Conservation (phyloP, 2,888 invertebrate genomes). For the Cylloceria caligata region DNA sequence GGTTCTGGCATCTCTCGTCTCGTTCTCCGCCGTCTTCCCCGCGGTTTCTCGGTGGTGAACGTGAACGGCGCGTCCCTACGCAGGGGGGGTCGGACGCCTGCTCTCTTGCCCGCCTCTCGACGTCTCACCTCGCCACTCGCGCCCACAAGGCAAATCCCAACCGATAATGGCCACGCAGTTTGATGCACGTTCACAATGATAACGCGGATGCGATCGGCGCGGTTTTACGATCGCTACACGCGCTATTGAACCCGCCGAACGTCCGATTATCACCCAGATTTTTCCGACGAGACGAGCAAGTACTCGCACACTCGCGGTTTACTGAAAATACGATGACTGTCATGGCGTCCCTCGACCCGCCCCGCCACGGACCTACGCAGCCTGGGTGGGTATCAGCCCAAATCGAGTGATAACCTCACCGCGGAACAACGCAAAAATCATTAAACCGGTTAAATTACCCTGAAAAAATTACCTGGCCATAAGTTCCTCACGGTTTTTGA, state of each 20-base stretch:
- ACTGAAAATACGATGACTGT: conserved; percentile 80
- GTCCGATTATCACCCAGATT: background rate
- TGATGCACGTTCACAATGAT: conserved; percentile 66
- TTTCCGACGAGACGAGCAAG: conserved; percentile 46
- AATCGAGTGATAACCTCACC: background rate
- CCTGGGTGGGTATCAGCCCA: background rate
- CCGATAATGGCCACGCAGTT: conserved; percentile 79
- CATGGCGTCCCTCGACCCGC: conserved; percentile 79
- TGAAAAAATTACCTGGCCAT: conserved; percentile 19
- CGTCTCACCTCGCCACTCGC: conserved; percentile 79
- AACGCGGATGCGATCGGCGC: conserved; percentile 62
- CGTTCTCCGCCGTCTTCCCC: conserved; percentile 68
- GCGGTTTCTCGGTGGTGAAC: conserved; percentile 64
- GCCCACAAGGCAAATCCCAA: conserved; percentile 77
- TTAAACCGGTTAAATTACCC: background rate
- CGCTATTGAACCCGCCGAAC: background rate
- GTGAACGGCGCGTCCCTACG: conserved; percentile 76
- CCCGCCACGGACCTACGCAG: conserved; percentile 75
- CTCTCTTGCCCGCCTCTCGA: conserved; percentile 73
- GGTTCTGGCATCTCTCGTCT: conserved; percentile 78
- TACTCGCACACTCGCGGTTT: conserved; percentile 74
- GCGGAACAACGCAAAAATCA: background rate
- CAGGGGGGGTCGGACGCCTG: conserved; percentile 74
- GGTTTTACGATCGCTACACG: background rate
- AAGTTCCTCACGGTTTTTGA: conserved; percentile 4